These are phyloP conservation scores for Polypedilum pembai DNA, from an alignment of 1,140 invertebrate genomes.

Conservation along the genomic window DNA sequence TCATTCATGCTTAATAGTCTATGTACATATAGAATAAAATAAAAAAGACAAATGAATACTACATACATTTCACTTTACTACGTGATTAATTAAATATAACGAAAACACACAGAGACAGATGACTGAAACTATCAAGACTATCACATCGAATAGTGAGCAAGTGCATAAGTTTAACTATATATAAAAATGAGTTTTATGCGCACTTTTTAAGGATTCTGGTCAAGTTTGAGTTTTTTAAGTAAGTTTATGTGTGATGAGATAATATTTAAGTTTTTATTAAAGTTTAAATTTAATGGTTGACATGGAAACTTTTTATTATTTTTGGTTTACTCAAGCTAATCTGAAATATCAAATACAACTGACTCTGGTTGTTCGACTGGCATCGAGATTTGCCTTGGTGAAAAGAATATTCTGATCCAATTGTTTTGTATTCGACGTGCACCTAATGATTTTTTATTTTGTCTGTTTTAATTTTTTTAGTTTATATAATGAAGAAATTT, in stretches of 20 bases:
- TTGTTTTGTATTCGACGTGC: conserved; percentile 32
- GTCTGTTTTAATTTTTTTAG: conserved; percentile 18
- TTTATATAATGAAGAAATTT: background rate
- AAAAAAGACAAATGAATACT: too few relatives aligned
- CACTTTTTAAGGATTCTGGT: background rate
- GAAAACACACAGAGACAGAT: too few relatives aligned
- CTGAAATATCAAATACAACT: conserved; percentile 45
- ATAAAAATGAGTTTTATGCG: background rate
- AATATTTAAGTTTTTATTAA: background rate
- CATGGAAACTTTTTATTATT: background rate
- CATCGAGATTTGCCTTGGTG: conserved; percentile 41
- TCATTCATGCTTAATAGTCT: too few relatives aligned
- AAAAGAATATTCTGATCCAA: conserved; percentile 41
- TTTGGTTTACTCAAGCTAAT: conserved; percentile 30
- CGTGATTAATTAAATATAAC: too few relatives aligned
- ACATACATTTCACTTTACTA: too few relatives aligned
- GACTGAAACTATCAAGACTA: too few relatives aligned
- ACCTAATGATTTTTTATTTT: conserved; percentile 21
- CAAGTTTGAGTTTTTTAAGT: background rate
- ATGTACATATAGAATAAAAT: too few relatives aligned
- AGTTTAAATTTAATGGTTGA: background rate
- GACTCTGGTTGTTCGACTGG: conserved; percentile 43
- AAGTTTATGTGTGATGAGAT: background rate
- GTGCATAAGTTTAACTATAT: background rate
- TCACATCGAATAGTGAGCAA: too few relatives aligned